Base-by-base conservation (phyloP, 2,888 invertebrate species). In the Taenaris catops region DNA sequence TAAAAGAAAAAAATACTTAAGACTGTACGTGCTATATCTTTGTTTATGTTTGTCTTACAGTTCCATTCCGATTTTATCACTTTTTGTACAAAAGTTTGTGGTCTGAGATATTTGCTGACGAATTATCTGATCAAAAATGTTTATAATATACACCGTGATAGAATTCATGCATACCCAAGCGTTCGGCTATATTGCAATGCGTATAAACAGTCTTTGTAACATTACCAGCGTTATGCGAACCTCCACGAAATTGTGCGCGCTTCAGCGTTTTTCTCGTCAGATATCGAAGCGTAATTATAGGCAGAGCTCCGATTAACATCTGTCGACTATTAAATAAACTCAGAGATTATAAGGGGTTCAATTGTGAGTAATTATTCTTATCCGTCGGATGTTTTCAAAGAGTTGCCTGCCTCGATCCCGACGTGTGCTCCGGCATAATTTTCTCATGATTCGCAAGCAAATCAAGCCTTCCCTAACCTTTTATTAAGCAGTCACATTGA, bases 331-430 rank as follows among this genome's bases (percentile, higher is more conserved):
- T 79, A 83, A 76, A 83, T 81, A 76, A 81, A 79, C 66, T 73
- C 67, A 57, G 74, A n/a, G n/a, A 75, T 76, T 80, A 81, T 80
- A 83, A 76, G 78, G n/a, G 81, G 78, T 81, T 84, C 84, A 81
- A 83, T 80, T 80, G 83, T 71, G 72, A 81, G 79, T 84, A 86
- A 86, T 86, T 84, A 84, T 84, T 84, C 79, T 80, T 84, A 84
- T 84, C 84, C 83, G 84, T 79, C 83, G 80, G 84, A 72, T 70
- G 78, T 63, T 75, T 72, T 78, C 78, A 79, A 78, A 79, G 78
- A 66, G 65, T 62, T 51, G 49, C 61, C 62, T 68, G 62, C 61
- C 55, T 63, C 59, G 55, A 55, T 62, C 70, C 48, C 60, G 66
- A 59, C 63, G 57, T 56, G 50, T 55, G 56, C 48, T 55, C 48